Conservation (phyloP, 2,113 vertebrate genomes). For the Gavialis gangeticus region DNA sequence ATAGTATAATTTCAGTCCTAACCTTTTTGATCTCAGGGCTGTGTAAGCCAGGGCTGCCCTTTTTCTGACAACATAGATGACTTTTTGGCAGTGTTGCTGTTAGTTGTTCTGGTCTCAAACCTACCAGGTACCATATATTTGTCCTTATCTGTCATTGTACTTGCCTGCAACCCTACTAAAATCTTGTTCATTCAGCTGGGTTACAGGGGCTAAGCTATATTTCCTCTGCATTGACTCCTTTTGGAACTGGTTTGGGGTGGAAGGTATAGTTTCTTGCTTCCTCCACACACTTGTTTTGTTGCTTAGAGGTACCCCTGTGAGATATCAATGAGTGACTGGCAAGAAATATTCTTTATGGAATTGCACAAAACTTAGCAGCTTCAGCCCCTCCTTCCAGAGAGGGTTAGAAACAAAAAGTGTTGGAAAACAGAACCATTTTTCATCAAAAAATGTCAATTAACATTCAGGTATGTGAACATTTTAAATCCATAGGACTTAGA, state of each 20-base stretch:
- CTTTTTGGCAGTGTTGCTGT: not conserved
- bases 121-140: not conserved
- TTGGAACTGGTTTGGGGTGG: not conserved
- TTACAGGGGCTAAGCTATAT: not conserved
- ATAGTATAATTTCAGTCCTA: not conserved
- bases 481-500: fast-evolving
- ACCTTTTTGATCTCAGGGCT: not conserved
- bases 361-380: not conserved
- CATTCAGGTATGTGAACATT: not conserved
- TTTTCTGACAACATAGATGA: fast-evolving
- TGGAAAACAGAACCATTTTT: not conserved
- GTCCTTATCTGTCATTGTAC: not conserved
- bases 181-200: not conserved
- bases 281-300: fast-evolving
- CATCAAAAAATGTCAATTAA: not conserved
- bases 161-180: not conserved
- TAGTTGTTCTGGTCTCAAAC: not conserved
- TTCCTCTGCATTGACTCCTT: not conserved
- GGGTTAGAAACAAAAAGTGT: not conserved
- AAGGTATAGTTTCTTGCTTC: not conserved
- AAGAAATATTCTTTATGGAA: not conserved
- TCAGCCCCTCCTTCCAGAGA: not conserved
- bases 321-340: not conserved
- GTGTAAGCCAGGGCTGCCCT: not conserved
- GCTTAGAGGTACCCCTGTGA: not conserved